Evolutionary conservation across 2,113 vertebrate genomes (phyloP).

Genomic region (Nesogale talazaci): DNA sequence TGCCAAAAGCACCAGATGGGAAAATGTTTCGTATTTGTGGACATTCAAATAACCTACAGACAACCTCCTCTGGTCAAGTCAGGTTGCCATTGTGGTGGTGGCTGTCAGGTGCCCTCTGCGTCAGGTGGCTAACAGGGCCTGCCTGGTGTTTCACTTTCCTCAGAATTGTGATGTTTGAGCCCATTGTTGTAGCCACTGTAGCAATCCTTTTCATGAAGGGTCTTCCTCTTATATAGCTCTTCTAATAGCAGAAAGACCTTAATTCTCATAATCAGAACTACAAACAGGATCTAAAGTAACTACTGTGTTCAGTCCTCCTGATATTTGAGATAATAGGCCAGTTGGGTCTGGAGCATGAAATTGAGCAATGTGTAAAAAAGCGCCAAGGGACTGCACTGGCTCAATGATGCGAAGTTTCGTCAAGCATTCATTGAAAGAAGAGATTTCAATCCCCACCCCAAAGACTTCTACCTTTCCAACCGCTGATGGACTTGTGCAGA

Average conservation of each 20-base stretch:
- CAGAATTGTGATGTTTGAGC: too few species aligned
- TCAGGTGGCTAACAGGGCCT: too few species aligned
- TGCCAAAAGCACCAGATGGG: not conserved
- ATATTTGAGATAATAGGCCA: not conserved
- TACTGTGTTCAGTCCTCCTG: not conserved
- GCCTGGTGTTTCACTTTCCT: too few species aligned
- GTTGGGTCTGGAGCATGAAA: not conserved
- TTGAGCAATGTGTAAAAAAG: not conserved
- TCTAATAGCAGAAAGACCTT: not conserved
- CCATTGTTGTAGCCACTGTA: too few species aligned
- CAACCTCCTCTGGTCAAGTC: not conserved
- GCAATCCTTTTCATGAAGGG: too few species aligned
- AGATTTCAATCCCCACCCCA: not conserved
- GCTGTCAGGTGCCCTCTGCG: too few species aligned
- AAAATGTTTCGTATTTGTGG: not conserved
- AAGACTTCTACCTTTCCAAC: not conserved
- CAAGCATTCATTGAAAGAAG: not conserved
- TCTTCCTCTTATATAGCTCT: too few species aligned
- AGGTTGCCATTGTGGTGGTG: not conserved
- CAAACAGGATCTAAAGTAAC: conserved; percentile 3
- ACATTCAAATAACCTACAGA: not conserved
- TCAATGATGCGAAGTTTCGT: not conserved
- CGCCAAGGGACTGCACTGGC: not conserved
- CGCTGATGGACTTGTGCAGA: not conserved
- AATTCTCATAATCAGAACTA: not conserved